phyloP scores from a whole-genome alignment of 2,888 invertebrate species.

The Oligia latruncula region DNA sequence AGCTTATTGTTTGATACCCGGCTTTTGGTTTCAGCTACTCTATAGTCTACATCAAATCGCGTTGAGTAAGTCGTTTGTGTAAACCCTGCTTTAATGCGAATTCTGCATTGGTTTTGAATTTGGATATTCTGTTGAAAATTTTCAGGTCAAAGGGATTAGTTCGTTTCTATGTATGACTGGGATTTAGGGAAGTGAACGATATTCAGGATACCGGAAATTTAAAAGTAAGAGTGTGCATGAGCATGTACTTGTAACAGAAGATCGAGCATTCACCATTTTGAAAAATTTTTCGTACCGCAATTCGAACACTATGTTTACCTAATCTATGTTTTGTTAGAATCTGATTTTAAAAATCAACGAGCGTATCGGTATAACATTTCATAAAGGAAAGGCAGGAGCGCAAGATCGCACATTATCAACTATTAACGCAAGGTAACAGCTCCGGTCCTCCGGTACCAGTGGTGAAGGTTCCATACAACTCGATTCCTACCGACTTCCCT shows the following conservation, averaged over 20 bases:
- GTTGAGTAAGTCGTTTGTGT: conserved; percentile 17
- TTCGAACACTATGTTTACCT: no score
- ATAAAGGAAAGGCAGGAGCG: background rate
- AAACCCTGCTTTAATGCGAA: conserved; percentile 2
- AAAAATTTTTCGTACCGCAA: no score
- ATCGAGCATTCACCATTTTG: background rate
- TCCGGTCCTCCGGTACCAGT: no score
- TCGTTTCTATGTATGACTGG: background rate
- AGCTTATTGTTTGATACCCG: conserved; percentile 60
- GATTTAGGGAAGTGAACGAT: background rate
- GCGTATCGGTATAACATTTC: background rate
- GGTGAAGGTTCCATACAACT: no score
- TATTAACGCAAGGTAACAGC: no score
- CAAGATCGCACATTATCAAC: background rate
- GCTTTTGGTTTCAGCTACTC: conserved; percentile 29
- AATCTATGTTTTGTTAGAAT: background rate
- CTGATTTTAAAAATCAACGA: no score
- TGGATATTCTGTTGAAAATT: background rate
- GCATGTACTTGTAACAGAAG: background rate
- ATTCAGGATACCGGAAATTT: background rate
- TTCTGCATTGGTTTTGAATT: background rate
- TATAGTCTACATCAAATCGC: conserved; percentile 17
- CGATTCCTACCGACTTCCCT: no score
- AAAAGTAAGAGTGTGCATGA: background rate
- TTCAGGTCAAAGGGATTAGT: background rate